phyloP scores from a whole-genome alignment of 2,113 vertebrate species.

The Echinops telfairi region DNA sequence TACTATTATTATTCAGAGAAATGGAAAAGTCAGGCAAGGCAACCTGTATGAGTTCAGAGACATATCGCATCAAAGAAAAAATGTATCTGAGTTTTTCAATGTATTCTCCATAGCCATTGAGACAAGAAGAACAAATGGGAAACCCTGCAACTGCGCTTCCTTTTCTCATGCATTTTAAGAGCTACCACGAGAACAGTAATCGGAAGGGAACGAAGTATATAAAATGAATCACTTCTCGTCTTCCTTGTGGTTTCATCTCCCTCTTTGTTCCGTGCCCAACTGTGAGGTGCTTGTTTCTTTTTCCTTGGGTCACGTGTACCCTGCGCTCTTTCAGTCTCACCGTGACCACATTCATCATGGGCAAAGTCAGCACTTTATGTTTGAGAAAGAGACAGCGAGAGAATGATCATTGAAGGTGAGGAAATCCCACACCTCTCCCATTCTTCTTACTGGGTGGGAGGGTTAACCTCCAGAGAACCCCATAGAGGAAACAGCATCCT shows the following conservation, averaged over 20 bases:
- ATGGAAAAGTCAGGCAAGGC: background rate
- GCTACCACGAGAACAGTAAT: constrained; percentile 4
- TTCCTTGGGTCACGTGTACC: background rate
- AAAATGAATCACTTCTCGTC: background rate
- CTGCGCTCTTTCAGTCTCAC: background rate
- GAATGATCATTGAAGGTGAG: background rate
- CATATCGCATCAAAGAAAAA: background rate
- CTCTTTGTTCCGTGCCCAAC: background rate
- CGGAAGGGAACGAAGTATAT: background rate
- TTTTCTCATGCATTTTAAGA: constrained; percentile 12
- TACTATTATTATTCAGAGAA: background rate
- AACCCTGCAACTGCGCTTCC: background rate
- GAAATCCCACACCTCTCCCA: background rate
- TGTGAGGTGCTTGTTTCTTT: no score
- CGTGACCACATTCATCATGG: background rate
- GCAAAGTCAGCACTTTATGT: background rate
- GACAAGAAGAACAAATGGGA: no score
- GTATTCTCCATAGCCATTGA: background rate
- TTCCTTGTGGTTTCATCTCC: background rate
- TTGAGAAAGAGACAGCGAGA: background rate
- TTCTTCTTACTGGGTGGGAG: background rate
- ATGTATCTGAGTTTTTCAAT: background rate
- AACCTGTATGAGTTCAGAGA: background rate
- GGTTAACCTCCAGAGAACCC: background rate
- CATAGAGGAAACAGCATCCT: background rate